Percentiles rank a stretch among this genome's conserved stretches.
These are phyloP conservation scores for Elgaria multicarinata DNA, from an alignment of 2,113 vertebrate genomes.

Conservation along the genomic window DNA sequence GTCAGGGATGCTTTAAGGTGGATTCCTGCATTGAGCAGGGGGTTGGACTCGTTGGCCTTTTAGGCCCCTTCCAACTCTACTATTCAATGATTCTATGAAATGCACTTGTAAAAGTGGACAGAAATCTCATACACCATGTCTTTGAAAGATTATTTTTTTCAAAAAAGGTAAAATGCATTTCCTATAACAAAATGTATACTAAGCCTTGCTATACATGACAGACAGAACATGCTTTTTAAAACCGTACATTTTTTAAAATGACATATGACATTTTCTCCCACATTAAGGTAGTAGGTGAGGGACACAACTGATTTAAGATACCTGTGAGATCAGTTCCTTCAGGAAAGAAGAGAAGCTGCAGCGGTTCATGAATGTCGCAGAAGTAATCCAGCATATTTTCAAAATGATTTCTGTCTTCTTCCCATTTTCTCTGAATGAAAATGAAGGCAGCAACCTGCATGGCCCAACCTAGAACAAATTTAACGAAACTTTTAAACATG, in stretches of 20 bases:
- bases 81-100: too few species aligned
- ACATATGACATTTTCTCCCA: conserved; percentile 4
- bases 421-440: conserved; percentile 95
- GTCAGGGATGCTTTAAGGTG: too few species aligned
- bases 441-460: conserved; percentile 97
- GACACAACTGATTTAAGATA: conserved; percentile 57
- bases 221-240: background rate
- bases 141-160: too few species aligned
- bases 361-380: conserved; percentile 91
- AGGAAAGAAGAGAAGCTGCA: conserved; percentile 96
- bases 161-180: background rate
- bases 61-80: too few species aligned
- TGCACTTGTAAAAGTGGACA: background rate
- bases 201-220: background rate
- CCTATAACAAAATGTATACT: background rate
- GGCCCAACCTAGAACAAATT: conserved; percentile 88
- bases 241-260: background rate
- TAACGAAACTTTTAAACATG: conserved; percentile 53
- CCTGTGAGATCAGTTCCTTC: conserved; percentile 98
- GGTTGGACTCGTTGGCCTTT: too few species aligned
- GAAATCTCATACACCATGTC: background rate
- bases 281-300: fast-evolving
- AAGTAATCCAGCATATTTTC: conserved; percentile 95
- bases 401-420: conserved; percentile 90
- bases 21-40: too few species aligned